Base-by-base conservation (phyloP, 2,113 vertebrate species). In the Aphyosemion australe region DNA sequence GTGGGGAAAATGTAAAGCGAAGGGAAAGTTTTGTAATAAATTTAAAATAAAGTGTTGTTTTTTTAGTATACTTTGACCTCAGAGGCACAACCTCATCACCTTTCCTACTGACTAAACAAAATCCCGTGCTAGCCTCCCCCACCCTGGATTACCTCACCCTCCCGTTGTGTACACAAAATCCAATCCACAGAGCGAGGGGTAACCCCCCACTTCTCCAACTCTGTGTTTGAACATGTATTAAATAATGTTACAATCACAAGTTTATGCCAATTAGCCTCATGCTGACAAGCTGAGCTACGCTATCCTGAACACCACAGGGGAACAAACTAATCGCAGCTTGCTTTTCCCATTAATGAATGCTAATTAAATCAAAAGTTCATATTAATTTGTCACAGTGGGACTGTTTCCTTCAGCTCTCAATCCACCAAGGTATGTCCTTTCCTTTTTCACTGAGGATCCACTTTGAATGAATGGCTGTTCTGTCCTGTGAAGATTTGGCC, bases 81-180 rank as follows among this genome's bases (percentile, higher is more conserved):
- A 41, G 60, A 84, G 90, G 89, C 90, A 82, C 15, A 92, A 94
- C 94, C 94, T 93, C 76, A 72, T 93, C 89, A 92, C 93, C 94
- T 94, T 89, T 83, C 84, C 92, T 88, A 93, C 91, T 80, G 14
- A 46, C 92, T 92, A 95, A 94, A 95, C 93, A 95, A 65, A 85
- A 85, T 85, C 85, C 69, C 39, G 66, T 16, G 57, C 72, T 68
- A 69, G 45, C 73, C 65, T 32, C 74, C 62, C 31, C 67, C 69
- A 52, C 50, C 55, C 61, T 34, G 66, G 69, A 72, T 84, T 82
- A 86, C 78, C 53, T 79, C 74, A 80, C 74, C 62, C 84, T 74
- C 73, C 72, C 67, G 61, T 65, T 84, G 83, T 79, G 87, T 80
- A 77, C 79, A 84, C 80, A 78, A 72, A 26, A 80, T 64, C 66